Evolutionary conservation across 2,113 vertebrate species (phyloP).

Genomic region (Lamprotornis superbus): DNA sequence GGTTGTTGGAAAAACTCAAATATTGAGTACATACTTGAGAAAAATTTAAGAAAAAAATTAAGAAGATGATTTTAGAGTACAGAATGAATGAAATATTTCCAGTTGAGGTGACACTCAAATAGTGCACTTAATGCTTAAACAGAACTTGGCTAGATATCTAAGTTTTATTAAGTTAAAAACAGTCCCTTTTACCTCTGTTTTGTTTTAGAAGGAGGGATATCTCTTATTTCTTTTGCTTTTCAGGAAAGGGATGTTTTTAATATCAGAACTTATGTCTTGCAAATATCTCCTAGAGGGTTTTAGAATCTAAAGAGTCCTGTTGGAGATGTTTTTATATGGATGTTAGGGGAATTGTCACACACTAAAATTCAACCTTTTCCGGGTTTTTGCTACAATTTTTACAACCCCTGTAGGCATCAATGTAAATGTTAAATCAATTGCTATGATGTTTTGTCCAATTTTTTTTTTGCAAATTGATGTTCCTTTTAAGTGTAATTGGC

Average conservation of each 20-base stretch:
- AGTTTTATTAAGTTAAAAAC: background rate
- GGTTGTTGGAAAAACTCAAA: slow-evolving; percentile 18
- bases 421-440: background rate
- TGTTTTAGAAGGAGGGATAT: background rate
- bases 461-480: background rate
- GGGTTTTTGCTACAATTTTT: background rate
- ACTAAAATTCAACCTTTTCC: background rate
- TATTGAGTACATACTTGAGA: slow-evolving; percentile 33
- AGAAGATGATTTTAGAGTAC: slow-evolving; percentile 46
- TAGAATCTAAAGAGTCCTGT: background rate
- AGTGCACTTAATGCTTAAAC: slow-evolving; percentile 37
- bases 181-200: slow-evolving; percentile 5
- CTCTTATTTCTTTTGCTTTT: background rate
- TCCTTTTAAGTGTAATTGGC: background rate
- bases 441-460: background rate
- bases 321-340: background rate
- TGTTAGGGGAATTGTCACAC: background rate
- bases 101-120: slow-evolving; percentile 38
- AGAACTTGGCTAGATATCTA: slow-evolving; percentile 5
- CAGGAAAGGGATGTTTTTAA: background rate
- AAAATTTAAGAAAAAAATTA: slow-evolving; percentile 65
- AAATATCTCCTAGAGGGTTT: background rate
- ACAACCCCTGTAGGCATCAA: background rate
- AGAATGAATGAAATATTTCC: slow-evolving; percentile 57
- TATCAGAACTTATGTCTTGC: background rate